Percentiles rank a stretch among this genome's conserved stretches.
Evolutionary conservation across 2,888 invertebrate species (phyloP).

Genomic region (Coremacera marginata): DNA sequence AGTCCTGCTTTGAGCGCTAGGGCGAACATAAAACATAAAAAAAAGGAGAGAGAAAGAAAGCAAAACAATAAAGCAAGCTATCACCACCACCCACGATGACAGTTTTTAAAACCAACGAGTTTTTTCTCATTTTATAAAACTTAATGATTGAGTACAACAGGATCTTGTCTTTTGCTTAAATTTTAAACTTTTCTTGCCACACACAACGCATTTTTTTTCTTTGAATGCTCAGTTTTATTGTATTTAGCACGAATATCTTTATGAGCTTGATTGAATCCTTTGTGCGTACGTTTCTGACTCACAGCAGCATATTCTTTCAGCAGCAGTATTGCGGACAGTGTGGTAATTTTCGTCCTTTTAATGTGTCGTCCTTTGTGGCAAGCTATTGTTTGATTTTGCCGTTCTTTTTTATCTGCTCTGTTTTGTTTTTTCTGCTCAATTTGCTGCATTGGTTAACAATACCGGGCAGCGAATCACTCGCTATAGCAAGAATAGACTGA

Average conservation of each 20-base stretch:
- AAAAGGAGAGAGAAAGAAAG: constrained; percentile 17
- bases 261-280: constrained; percentile 16
- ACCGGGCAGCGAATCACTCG: no score
- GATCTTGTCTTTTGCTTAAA: no score
- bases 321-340: neutral
- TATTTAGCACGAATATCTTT: constrained; percentile 35
- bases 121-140: no score
- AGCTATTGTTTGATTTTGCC: neutral
- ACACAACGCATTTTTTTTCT: no score
- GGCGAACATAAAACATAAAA: neutral
- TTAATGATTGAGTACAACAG: no score
- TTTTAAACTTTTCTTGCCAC: no score
- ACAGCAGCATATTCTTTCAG: neutral
- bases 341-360: neutral
- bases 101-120: no score
- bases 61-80: neutral
- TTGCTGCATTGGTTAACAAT: neutral
- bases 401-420: neutral
- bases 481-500: neutral
- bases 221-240: neutral
- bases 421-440: constrained; percentile 12
- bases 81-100: no score
- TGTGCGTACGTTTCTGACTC: constrained; percentile 8
- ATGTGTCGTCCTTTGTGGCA: neutral
- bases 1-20: neutral